A percentile compares a stretch with the other conserved stretches of the same genome.
Conservation (phyloP, 2,888 invertebrate species). For the Ephialtes manifestator region DNA sequence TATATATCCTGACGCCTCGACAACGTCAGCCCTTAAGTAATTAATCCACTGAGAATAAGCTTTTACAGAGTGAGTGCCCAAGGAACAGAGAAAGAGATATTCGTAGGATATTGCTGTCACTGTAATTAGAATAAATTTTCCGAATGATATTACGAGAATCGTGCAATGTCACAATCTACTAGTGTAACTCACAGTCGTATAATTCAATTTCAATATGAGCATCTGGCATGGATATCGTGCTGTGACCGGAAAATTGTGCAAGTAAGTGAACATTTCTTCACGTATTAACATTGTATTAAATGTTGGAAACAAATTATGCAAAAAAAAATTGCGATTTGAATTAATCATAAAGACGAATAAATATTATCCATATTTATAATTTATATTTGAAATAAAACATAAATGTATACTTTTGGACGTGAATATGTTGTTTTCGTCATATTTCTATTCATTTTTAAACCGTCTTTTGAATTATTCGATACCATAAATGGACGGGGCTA, state of each 20-base stretch:
- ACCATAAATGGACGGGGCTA: no score
- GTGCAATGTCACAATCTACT: conserved; percentile 39
- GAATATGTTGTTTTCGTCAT: no score
- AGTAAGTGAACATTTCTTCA: neutral
- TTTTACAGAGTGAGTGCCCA: conserved; percentile 25
- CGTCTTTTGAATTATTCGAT: no score
- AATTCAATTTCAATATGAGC: conserved; percentile 30
- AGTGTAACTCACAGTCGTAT: conserved; percentile 15
- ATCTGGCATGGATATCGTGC: conserved; percentile 30
- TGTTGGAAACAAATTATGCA: no score
- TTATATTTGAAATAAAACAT: no score
- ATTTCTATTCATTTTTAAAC: no score
- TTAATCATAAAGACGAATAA: neutral
- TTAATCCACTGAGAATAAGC: conserved; percentile 63
- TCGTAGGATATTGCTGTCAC: conserved; percentile 58
- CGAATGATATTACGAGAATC: conserved; percentile 56
- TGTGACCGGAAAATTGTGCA: neutral
- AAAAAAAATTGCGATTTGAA: neutral
- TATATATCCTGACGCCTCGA: conserved; percentile 1
- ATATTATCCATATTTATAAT: no score
- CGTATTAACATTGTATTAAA: neutral
- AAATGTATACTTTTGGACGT: no score
- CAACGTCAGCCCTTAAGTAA: conserved; percentile 56
- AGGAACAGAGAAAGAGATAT: conserved; percentile 25
- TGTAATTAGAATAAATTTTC: conserved; percentile 66